Percentiles rank a stretch among this genome's conserved stretches.
phyloP scores from a whole-genome alignment of 64 coral and sea anemone species.

The Montipora efflorescens region DNA sequence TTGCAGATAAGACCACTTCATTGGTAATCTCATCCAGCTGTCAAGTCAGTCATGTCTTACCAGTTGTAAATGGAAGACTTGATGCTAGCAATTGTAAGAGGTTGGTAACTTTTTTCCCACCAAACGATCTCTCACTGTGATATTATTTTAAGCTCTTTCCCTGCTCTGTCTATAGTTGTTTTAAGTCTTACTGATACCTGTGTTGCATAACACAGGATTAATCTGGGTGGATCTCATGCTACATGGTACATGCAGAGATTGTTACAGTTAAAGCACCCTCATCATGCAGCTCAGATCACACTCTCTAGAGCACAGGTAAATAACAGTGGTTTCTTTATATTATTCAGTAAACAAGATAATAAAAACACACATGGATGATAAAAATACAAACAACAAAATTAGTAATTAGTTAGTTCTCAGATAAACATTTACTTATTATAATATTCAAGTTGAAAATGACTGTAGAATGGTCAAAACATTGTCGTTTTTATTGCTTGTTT shows the following conservation, averaged over 20 bases:
- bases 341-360: too few relatives aligned
- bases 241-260: conserved; percentile 98
- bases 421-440: too few relatives aligned
- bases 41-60: conserved; percentile 93
- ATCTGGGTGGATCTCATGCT: conserved; percentile 85
- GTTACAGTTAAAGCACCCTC: conserved; percentile 92
- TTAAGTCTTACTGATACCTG: neutral
- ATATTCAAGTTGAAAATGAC: too few relatives aligned
- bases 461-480: too few relatives aligned
- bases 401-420: too few relatives aligned
- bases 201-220: conserved; percentile 71
- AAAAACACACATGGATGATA: too few relatives aligned
- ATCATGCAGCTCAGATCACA: conserved; percentile 89
- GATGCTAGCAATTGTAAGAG: conserved; percentile 98
- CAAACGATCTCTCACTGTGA: neutral
- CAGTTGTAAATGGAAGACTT: conserved; percentile 89
- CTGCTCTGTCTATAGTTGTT: neutral
- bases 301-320: conserved; percentile 93
- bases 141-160: neutral
- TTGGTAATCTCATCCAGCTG: conserved; percentile 93
- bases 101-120: conserved; percentile 25
- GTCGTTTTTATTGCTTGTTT: too few relatives aligned
- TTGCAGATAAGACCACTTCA: conserved; percentile 77
- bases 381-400: too few relatives aligned
- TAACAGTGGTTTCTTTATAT: neutral